A percentile compares a stretch with the other conserved stretches of the same genome.
These are phyloP conservation scores for Homarus americanus DNA, from an alignment of 1,140 invertebrate species.

Conservation along the genomic window DNA sequence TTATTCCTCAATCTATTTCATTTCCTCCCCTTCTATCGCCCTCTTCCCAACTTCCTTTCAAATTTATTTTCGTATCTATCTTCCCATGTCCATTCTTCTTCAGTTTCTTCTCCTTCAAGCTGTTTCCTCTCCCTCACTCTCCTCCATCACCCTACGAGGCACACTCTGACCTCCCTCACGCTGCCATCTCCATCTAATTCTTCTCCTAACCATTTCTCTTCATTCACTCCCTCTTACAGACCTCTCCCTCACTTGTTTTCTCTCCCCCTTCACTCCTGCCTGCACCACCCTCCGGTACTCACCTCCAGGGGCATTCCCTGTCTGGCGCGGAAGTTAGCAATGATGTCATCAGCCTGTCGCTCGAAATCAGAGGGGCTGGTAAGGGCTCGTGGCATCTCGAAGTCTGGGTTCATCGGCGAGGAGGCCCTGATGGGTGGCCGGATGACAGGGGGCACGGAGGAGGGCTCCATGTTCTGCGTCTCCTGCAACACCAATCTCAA, in stretches of 20 bases:
- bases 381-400: background rate
- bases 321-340: constrained; percentile 74
- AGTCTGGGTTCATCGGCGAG: constrained; percentile 69
- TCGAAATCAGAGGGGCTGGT: constrained; percentile 69
- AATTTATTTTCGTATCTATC: too few species aligned
- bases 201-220: background rate
- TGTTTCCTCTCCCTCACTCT: background rate
- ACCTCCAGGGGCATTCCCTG: constrained; percentile 70
- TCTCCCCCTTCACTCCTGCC: background rate
- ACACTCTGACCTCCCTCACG: background rate
- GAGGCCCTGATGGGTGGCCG: constrained; percentile 69
- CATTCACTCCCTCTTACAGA: too few species aligned
- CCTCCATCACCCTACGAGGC: too few species aligned
- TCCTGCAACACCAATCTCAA: constrained; percentile 8
- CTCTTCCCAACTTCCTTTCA: too few species aligned
- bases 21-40: background rate
- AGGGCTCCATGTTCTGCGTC: constrained; percentile 66
- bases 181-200: background rate
- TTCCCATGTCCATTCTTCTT: background rate
- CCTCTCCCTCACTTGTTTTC: too few species aligned
- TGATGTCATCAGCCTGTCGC: constrained; percentile 74
- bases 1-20: background rate
- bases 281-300: background rate
- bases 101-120: background rate
- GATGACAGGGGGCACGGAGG: background rate